Evolutionary conservation across 2,888 invertebrate genomes (phyloP).

Genomic region (Pandemis corylana): DNA sequence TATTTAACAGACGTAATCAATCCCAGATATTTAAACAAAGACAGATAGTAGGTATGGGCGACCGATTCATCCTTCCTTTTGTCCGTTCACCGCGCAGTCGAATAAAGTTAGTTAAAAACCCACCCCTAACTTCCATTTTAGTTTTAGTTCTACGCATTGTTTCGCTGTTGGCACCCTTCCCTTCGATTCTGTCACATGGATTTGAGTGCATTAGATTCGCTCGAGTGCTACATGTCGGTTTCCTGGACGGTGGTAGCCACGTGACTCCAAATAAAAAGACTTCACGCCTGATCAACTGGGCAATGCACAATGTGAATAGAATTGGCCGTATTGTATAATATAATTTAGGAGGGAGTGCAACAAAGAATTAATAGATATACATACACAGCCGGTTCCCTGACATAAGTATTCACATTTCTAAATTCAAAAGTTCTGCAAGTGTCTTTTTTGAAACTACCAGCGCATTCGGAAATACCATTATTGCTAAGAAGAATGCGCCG

Average conservation of each 20-base stretch:
- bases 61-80: neutral
- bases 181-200: conserved; percentile 67
- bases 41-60: neutral
- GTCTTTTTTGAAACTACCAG: too few relatives aligned
- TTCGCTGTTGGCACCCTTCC: conserved; percentile 48
- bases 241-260: conserved; percentile 79
- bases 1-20: neutral
- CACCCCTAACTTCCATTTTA: conserved; percentile 56
- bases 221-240: conserved; percentile 75
- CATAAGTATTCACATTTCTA: too few relatives aligned
- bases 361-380: conserved; percentile 21
- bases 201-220: conserved; percentile 83
- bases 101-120: conserved; percentile 10
- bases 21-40: neutral
- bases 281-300: conserved; percentile 79
- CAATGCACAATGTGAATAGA: conserved; percentile 78
- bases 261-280: conserved; percentile 81
- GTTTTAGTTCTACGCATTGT: conserved; percentile 55
- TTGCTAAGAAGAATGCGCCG: too few relatives aligned
- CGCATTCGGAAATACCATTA: too few relatives aligned
- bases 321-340: conserved; percentile 80
- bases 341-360: conserved; percentile 62
- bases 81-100: neutral
- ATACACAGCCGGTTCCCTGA: too few relatives aligned
- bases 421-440: too few relatives aligned